Conservation (phyloP, 2,888 invertebrate species). For the Trichacis sp. region DNA sequence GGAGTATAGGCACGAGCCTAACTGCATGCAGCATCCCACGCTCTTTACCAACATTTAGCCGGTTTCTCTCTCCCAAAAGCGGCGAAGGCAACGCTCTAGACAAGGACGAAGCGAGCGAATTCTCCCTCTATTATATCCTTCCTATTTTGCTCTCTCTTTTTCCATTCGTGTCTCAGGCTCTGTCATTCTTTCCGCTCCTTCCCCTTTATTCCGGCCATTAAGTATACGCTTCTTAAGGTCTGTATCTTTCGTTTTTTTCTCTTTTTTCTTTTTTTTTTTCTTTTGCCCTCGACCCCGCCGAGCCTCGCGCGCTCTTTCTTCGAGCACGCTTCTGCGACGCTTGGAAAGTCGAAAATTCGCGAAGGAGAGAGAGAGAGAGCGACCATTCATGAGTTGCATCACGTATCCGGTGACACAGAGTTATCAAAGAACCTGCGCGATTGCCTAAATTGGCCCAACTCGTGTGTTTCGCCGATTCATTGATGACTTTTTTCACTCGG, state of each 20-base stretch:
- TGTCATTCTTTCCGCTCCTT: conserved; percentile 31
- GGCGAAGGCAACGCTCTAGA: not conserved
- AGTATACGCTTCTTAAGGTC: conserved; percentile 34
- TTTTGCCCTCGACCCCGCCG: conserved; percentile 8
- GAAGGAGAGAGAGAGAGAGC: too few relatives aligned
- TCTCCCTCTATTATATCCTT: conserved; percentile 5
- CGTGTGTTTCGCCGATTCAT: not conserved
- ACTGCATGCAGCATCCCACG: conserved; percentile 65
- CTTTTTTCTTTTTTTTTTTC: not conserved
- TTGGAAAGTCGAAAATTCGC: conserved; percentile 42
- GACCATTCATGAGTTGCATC: conserved; percentile 46
- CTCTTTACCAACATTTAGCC: conserved; percentile 56
- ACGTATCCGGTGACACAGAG: conserved; percentile 34
- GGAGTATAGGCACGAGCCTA: conserved; percentile 64
- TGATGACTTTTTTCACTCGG: not conserved
- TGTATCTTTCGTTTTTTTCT: conserved; percentile 19
- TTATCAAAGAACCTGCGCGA: conserved; percentile 12
- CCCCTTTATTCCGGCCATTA: conserved; percentile 35
- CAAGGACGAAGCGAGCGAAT: not conserved
- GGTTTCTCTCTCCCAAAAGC: conserved; percentile 26
- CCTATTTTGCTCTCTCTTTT: conserved; percentile 18
- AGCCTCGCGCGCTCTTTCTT: conserved; percentile 11
- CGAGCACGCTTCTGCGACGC: conserved; percentile 11
- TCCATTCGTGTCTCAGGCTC: conserved; percentile 13
- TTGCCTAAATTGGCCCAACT: not conserved